These are phyloP conservation scores for Takifugu bimaculatus DNA, from an alignment of 2,113 vertebrate species.

Conservation along the genomic window DNA sequence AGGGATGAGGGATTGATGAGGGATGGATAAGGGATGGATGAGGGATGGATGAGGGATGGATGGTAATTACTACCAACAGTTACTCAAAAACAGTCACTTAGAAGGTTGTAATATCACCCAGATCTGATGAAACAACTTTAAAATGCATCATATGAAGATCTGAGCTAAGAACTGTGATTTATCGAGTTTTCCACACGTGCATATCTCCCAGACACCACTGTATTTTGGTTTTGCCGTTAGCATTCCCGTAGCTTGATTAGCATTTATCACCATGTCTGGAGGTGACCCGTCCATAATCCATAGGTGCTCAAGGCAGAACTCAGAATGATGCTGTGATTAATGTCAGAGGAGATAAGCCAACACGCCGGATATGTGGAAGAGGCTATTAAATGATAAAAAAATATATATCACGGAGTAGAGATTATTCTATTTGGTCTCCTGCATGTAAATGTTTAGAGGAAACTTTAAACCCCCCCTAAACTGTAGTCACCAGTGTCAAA, in stretches of 20 bases:
- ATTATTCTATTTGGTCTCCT: slow-evolving; percentile 5
- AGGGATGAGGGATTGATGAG: too few relatives aligned
- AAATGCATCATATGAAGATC: too few relatives aligned
- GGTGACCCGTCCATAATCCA: slow-evolving; percentile 7
- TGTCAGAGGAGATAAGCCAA: slow-evolving; percentile 11
- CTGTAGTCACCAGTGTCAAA: background rate
- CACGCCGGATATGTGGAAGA: slow-evolving; percentile 10
- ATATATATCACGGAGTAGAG: background rate
- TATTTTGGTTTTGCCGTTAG: background rate
- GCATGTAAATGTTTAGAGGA: slow-evolving; percentile 22
- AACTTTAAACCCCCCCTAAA: background rate
- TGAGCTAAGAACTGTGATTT: too few relatives aligned
- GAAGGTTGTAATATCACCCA: too few relatives aligned
- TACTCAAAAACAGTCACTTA: too few relatives aligned
- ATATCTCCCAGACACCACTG: too few relatives aligned
- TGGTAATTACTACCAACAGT: too few relatives aligned
- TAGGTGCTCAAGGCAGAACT: slow-evolving; percentile 1
- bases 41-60: too few relatives aligned
- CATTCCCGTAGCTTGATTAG: background rate
- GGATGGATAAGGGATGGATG: too few relatives aligned
- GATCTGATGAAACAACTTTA: too few relatives aligned
- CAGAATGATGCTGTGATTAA: slow-evolving; percentile 1
- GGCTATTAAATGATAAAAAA: slow-evolving; percentile 33
- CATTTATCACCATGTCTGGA: background rate
- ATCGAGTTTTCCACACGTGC: too few relatives aligned